Evolutionary conservation across 2,113 vertebrate species (phyloP).

Genomic region (Theristicus caerulescens): DNA sequence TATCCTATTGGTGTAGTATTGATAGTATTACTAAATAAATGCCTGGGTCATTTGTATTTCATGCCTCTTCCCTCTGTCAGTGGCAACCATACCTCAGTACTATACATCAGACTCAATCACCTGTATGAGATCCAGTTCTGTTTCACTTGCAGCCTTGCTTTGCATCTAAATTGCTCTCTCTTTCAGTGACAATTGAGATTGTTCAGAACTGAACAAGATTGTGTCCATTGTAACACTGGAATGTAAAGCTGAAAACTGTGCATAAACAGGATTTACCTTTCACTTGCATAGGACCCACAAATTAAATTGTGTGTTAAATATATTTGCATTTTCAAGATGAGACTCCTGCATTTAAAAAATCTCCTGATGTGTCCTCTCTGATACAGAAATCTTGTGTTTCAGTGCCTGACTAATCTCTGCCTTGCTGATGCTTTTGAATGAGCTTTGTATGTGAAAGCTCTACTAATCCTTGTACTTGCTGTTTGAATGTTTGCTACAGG

Average conservation of each 20-base stretch:
- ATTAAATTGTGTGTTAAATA: not conserved
- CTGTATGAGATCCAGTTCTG: not conserved
- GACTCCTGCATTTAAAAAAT: constrained; percentile 14
- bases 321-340: not conserved
- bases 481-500: constrained; percentile 88
- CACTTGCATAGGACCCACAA: not conserved
- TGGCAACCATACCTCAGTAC: not conserved
- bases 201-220: not conserved
- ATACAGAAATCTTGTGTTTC: constrained; percentile 34
- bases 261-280: not conserved
- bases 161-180: not conserved
- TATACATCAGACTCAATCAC: not conserved
- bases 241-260: not conserved
- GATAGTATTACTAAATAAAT: not conserved
- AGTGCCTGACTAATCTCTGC: constrained; percentile 72
- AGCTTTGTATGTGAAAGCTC: constrained; percentile 69
- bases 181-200: not conserved
- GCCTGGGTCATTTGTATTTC: not conserved
- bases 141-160: not conserved
- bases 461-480: constrained; percentile 80
- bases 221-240: not conserved
- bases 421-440: constrained; percentile 67
- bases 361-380: constrained; percentile 10
- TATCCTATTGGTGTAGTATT: not conserved
- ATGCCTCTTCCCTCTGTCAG: not conserved